Evolutionary conservation across 2,113 vertebrate species (phyloP).

Genomic region (Meriones unguiculatus): DNA sequence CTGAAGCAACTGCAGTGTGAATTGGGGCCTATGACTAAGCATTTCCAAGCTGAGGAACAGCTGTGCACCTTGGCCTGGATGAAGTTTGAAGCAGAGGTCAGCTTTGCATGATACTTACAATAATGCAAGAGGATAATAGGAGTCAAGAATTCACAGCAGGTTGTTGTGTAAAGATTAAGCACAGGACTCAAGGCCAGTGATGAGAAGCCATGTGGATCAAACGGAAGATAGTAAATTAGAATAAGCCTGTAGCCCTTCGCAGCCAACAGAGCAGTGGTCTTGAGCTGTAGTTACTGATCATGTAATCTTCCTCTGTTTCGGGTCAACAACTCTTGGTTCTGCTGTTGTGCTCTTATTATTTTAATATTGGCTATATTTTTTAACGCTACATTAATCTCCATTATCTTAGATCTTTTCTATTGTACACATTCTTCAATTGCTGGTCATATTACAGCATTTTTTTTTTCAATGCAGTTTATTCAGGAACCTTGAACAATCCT

Average conservation of each 20-base stretch:
- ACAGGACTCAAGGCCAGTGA: background rate
- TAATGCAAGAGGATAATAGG: background rate
- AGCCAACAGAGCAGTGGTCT: background rate
- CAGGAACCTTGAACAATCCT: too few relatives aligned
- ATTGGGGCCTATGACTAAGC: background rate
- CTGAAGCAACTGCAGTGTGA: background rate
- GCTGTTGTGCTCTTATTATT: background rate
- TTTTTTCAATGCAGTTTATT: too few relatives aligned
- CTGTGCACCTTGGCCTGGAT: background rate
- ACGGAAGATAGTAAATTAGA: background rate
- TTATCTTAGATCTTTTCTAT: background rate
- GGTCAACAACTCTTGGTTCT: background rate
- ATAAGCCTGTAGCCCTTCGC: background rate
- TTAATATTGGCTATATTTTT: background rate
- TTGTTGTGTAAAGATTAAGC: background rate
- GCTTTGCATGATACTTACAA: background rate
- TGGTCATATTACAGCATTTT: background rate
- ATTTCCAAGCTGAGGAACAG: background rate
- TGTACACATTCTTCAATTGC: background rate
- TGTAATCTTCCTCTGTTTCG: background rate
- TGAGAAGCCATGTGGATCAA: too few relatives aligned
- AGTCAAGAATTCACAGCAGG: background rate
- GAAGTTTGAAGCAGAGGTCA: background rate
- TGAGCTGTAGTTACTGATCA: background rate
- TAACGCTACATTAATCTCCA: background rate